Conservation (phyloP, 2,888 invertebrate genomes). For the Galeruca laticollis region DNA sequence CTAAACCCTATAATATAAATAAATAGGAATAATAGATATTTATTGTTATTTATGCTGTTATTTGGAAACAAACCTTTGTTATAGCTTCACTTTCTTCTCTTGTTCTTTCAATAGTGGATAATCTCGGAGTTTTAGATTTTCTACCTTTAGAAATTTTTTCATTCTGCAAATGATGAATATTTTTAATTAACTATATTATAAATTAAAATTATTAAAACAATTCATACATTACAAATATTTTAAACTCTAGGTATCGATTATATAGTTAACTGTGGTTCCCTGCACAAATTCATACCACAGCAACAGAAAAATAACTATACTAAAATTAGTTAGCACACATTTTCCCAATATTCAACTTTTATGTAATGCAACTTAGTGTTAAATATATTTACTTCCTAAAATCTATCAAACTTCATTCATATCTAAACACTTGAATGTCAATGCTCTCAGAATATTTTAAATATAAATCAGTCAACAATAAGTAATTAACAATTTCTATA, state of each 20-base stretch:
- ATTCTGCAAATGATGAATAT: conserved; percentile 53
- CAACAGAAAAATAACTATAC: too few species aligned
- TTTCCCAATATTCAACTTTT: too few species aligned
- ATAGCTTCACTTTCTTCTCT: conserved; percentile 69
- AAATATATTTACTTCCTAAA: too few species aligned
- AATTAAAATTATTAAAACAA: not conserved
- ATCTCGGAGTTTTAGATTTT: conserved; percentile 66
- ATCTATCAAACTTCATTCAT: too few species aligned
- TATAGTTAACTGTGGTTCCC: too few species aligned
- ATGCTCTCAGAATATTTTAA: too few species aligned
- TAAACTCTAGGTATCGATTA: not conserved
- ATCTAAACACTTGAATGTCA: too few species aligned
- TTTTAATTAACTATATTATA: not conserved
- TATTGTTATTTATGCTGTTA: not conserved
- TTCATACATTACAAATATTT: not conserved
- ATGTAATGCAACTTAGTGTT: too few species aligned
- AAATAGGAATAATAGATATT: conserved; percentile 39
- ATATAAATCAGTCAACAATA: not conserved
- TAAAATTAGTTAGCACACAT: too few species aligned
- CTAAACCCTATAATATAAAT: conserved; percentile 63
- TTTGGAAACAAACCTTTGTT: conserved; percentile 42
- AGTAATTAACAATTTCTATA: not conserved
- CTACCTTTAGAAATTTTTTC: conserved; percentile 67
- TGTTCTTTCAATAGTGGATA: conserved; percentile 67
- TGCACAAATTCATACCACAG: too few species aligned